Percentiles rank a stretch among this genome's conserved stretches.
phyloP scores from a whole-genome alignment of 2,113 vertebrate genomes.

The Cochlearius cochlearius region DNA sequence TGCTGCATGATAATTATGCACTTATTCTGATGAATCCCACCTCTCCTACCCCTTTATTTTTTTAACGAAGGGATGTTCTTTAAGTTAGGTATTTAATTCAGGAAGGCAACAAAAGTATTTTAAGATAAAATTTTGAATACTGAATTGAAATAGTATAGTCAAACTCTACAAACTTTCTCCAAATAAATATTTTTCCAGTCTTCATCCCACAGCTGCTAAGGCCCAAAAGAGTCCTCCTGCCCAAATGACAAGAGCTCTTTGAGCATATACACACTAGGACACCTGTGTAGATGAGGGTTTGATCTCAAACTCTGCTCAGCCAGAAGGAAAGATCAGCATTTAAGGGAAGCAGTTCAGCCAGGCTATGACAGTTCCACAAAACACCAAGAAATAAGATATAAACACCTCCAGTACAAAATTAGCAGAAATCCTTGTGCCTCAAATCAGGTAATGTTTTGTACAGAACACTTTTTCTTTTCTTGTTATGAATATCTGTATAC shows the following conservation, averaged over 20 bases:
- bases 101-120: not conserved
- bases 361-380: not conserved
- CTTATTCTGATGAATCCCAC: not conserved
- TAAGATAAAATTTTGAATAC: not conserved
- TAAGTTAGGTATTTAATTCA: not conserved
- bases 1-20: not conserved
- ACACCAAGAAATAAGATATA: not conserved
- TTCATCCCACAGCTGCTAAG: not conserved
- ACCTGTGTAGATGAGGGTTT: accelerated
- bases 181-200: not conserved
- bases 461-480: not conserved
- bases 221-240: not conserved
- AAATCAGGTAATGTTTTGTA: not conserved
- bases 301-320: not conserved
- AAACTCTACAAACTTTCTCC: not conserved
- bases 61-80: not conserved
- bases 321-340: not conserved
- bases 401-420: not conserved
- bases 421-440: not conserved
- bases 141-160: not conserved
- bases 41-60: not conserved
- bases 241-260: not conserved
- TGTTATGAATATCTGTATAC: not conserved
- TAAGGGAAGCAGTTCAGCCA: not conserved
- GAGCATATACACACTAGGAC: not conserved